Conservation (phyloP, 2,113 vertebrate genomes). For the Actinemys pallida region DNA sequence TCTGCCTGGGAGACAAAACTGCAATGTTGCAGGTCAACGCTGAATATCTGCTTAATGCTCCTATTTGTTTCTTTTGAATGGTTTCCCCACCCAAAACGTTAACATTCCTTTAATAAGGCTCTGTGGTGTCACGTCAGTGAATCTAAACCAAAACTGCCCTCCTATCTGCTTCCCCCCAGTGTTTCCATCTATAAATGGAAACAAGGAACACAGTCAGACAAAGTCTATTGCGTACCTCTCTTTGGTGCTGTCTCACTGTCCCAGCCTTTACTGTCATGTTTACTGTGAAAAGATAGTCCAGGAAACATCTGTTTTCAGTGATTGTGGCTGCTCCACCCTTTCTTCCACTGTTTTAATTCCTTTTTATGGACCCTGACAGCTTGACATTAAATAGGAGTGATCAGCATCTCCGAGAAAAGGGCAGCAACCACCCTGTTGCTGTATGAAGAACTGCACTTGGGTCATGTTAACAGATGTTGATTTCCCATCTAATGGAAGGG, state of each 20-base stretch:
- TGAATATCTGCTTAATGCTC: background rate
- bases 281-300: conserved; percentile 28
- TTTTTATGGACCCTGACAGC: background rate
- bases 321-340: background rate
- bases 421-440: rapidly evolving
- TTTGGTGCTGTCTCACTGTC: conserved; percentile 4
- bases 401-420: rapidly evolving
- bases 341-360: background rate
- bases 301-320: background rate
- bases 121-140: background rate
- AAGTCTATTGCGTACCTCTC: background rate
- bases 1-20: background rate
- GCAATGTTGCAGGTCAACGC: rapidly evolving
- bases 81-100: rapidly evolving
- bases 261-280: background rate
- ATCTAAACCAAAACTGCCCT: conserved; percentile 10
- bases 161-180: background rate
- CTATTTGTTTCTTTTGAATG: background rate
- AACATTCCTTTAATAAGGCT: background rate
- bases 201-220: background rate
- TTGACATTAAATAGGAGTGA: background rate
- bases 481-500: background rate
- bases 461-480: background rate
- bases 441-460: background rate
- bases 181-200: background rate